Evolutionary conservation across 1,140 invertebrate genomes (phyloP).

Genomic region (Hesperophylax magnus): DNA sequence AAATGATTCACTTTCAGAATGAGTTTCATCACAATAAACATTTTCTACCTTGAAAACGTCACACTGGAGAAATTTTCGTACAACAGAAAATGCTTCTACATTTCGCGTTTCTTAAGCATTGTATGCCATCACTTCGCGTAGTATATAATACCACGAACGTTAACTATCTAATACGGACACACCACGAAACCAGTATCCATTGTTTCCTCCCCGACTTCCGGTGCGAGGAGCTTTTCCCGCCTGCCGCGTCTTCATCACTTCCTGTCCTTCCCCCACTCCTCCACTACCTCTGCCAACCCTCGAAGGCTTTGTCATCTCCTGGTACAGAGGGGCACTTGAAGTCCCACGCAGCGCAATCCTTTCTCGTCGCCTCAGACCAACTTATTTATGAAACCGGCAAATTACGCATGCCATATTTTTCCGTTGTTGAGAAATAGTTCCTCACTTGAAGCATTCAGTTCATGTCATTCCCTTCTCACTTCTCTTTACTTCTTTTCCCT

Average conservation of each 20-base stretch:
- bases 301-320: constrained; percentile 13
- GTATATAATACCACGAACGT: background rate
- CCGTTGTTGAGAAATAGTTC: too few relatives aligned
- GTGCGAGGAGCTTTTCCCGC: constrained; percentile 34
- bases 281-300: background rate
- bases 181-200: constrained; percentile 41
- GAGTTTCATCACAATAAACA: too few relatives aligned
- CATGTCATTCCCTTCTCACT: too few relatives aligned
- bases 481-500: too few relatives aligned
- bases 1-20: too few relatives aligned
- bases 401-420: background rate
- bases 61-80: too few relatives aligned
- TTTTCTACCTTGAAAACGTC: background rate
- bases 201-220: constrained; percentile 52
- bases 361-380: background rate
- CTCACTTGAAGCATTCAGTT: too few relatives aligned
- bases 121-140: too few relatives aligned
- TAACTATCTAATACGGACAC: constrained; percentile 12
- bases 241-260: constrained; percentile 51
- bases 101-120: too few relatives aligned
- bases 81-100: too few relatives aligned
- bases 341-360: constrained; percentile 9
- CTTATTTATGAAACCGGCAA: constrained; percentile 12
- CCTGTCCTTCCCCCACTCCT: constrained; percentile 29
- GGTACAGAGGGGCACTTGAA: constrained; percentile 18